phyloP scores from a whole-genome alignment of 2,888 invertebrate species.

The Trichogramma evanescens region DNA sequence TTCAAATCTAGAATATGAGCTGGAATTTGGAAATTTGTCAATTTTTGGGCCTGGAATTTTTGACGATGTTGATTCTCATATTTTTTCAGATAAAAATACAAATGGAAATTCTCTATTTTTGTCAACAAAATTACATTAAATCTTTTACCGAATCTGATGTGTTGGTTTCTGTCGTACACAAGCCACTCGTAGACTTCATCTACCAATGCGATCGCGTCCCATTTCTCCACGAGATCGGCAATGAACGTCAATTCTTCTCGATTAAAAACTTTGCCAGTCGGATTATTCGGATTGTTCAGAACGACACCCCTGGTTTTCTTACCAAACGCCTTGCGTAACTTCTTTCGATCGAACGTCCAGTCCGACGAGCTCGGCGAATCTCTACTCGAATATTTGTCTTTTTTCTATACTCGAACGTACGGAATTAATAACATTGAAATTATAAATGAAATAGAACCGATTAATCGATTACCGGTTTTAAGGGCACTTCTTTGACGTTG shows the following conservation, averaged over 20 bases:
- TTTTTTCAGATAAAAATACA: too few relatives aligned
- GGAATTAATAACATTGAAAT: too few relatives aligned
- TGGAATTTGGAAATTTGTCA: too few relatives aligned
- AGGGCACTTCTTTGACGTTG: conserved; percentile 74
- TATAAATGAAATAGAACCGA: too few relatives aligned
- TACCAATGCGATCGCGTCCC: conserved; percentile 83
- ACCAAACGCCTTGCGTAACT: conserved; percentile 74
- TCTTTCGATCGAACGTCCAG: conserved; percentile 79
- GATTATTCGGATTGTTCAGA: conserved; percentile 95
- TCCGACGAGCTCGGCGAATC: too few relatives aligned
- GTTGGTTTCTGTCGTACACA: conserved; percentile 72
- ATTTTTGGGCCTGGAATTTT: too few relatives aligned
- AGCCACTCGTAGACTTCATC: conserved; percentile 99
- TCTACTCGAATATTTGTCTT: too few relatives aligned
- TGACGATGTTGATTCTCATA: too few relatives aligned
- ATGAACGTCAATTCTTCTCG: conserved; percentile 65
- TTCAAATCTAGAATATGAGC: too few relatives aligned
- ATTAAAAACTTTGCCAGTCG: conserved; percentile 84
- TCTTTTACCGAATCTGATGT: conserved; percentile 69
- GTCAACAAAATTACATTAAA: too few relatives aligned
- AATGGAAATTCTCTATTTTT: too few relatives aligned
- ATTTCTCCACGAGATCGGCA: conserved; percentile 82
- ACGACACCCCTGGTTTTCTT: conserved; percentile 87
- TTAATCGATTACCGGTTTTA: conserved; percentile 63
- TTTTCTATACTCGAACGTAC: too few relatives aligned